Conservation (phyloP, 2,113 vertebrate species). For the Odocoileus virginianus region DNA sequence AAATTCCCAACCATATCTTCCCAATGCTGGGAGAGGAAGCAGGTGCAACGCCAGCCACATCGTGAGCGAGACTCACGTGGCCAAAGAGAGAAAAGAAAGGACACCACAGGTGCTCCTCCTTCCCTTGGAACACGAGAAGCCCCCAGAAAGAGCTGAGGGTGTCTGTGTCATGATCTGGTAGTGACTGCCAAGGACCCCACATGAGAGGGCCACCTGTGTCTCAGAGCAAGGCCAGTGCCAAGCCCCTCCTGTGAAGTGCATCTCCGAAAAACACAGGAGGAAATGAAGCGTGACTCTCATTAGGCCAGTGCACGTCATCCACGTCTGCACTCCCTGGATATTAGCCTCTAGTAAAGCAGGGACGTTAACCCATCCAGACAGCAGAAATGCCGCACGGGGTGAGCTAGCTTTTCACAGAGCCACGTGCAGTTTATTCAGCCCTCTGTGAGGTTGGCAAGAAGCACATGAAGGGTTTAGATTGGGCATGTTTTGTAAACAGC, state of each 20-base stretch:
- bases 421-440: background rate
- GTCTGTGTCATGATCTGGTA: background rate
- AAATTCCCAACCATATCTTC: background rate
- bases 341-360: background rate
- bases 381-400: background rate
- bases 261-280: background rate
- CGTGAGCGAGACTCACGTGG: background rate
- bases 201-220: background rate
- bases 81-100: background rate
- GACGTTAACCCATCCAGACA: background rate
- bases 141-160: background rate
- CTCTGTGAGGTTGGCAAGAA: background rate
- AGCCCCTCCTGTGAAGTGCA: background rate
- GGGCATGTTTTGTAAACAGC: background rate
- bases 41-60: background rate
- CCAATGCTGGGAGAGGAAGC: background rate
- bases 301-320: background rate
- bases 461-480: background rate
- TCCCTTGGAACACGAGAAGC: background rate
- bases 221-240: background rate
- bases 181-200: background rate
- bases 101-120: fast-evolving
- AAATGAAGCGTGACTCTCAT: fast-evolving
- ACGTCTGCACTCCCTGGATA: fast-evolving
- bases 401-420: background rate